Evolutionary conservation across 2,113 vertebrate genomes (phyloP).

Genomic region (Epinephelus lanceolatus): DNA sequence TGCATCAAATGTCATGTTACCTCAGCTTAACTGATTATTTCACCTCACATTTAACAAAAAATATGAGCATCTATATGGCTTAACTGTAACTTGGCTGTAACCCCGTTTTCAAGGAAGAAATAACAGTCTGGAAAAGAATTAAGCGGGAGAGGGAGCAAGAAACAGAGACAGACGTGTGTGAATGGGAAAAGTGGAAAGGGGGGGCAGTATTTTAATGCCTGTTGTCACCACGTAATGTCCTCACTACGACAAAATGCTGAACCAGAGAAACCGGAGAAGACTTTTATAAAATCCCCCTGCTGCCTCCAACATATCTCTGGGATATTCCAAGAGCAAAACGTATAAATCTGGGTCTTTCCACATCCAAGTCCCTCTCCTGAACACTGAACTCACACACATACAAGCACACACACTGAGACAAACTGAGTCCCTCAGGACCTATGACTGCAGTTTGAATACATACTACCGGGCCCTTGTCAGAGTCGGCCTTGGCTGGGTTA

Average conservation of each 20-base stretch:
- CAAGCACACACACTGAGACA: slow-evolving; percentile 55
- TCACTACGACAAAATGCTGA: slow-evolving; percentile 84
- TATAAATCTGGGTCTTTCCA: slow-evolving; percentile 84
- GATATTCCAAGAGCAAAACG: slow-evolving; percentile 81
- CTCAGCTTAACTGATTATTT: slow-evolving; percentile 27
- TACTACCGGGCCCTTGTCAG: slow-evolving; percentile 33
- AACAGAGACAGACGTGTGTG: slow-evolving; percentile 66
- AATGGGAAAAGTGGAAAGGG: slow-evolving; percentile 54
- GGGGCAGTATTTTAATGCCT: slow-evolving; percentile 79
- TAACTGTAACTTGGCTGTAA: slow-evolving; percentile 27
- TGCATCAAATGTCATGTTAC: slow-evolving; percentile 15
- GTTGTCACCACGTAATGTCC: slow-evolving; percentile 84
- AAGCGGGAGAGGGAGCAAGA: slow-evolving; percentile 50
- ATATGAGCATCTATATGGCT: background rate
- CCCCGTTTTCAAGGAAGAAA: slow-evolving; percentile 46
- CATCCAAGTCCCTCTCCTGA: slow-evolving; percentile 74
- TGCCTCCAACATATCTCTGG: slow-evolving; percentile 77
- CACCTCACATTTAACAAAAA: slow-evolving; percentile 4
- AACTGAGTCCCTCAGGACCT: slow-evolving; percentile 53
- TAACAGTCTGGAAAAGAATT: slow-evolving; percentile 64
- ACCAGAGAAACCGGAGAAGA: slow-evolving; percentile 82
- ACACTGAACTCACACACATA: slow-evolving; percentile 55
- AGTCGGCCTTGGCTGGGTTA: slow-evolving; percentile 44
- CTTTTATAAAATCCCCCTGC: slow-evolving; percentile 80
- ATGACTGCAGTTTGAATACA: slow-evolving; percentile 71